These are phyloP conservation scores for Darevskia mixta DNA, from an alignment of 2,797 vertebrate genomes.

Conservation along the genomic window DNA sequence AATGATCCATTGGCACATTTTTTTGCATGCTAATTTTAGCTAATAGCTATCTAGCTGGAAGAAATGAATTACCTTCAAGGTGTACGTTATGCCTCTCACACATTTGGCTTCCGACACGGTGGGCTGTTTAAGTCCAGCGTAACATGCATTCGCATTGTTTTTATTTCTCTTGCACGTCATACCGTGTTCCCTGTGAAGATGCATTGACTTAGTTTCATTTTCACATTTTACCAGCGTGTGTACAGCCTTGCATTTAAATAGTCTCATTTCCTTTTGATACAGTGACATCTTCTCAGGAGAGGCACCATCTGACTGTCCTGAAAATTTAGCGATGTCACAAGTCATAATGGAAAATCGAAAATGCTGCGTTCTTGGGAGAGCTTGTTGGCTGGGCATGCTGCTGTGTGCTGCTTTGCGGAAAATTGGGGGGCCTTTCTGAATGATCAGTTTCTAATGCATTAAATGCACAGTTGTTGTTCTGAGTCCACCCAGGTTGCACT, in stretches of 20 bases:
- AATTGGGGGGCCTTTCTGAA: not conserved
- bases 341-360: constrained; percentile 23
- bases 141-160: constrained; percentile 71
- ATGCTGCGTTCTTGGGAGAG: constrained; percentile 1
- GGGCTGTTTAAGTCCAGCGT: constrained; percentile 68
- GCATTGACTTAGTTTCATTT: constrained; percentile 69
- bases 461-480: not conserved
- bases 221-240: constrained; percentile 55
- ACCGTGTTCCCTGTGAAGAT: constrained; percentile 69
- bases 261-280: constrained; percentile 74
- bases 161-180: constrained; percentile 68
- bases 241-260: constrained; percentile 74
- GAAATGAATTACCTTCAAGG: constrained; percentile 56
- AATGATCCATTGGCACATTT: constrained; percentile 30
- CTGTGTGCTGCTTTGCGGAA: constrained; percentile 15
- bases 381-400: constrained; percentile 8
- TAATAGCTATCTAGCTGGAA: constrained; percentile 68
- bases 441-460: not conserved
- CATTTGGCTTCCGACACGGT: constrained; percentile 57
- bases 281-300: constrained; percentile 60
- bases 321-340: constrained; percentile 51
- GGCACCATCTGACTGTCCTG: constrained; percentile 25
- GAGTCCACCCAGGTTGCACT: not conserved
- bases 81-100: constrained; percentile 59
- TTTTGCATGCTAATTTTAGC: constrained; percentile 58